Conservation (phyloP, 2,113 vertebrate genomes). For the Etia nguti region DNA sequence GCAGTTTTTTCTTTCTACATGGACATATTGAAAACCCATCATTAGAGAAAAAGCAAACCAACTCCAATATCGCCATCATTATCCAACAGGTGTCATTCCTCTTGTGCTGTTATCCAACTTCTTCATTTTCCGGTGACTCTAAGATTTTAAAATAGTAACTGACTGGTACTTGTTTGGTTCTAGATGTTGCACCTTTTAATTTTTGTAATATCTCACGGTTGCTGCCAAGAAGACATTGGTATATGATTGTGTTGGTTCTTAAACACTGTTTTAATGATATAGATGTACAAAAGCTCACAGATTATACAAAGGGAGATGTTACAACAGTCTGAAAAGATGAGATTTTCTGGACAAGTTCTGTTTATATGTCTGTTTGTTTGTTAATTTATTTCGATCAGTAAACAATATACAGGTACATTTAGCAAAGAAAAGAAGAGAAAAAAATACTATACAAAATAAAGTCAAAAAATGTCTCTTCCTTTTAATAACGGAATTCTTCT, state of each 20-base stretch:
- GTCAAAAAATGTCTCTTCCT: too few relatives aligned
- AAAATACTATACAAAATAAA: too few relatives aligned
- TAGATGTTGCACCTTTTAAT: not conserved
- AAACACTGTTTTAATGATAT: not conserved
- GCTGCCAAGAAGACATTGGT: not conserved
- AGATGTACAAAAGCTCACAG: not conserved
- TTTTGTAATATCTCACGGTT: not conserved
- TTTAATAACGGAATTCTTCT: not conserved
- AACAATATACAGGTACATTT: too few relatives aligned
- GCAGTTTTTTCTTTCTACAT: conserved; percentile 55
- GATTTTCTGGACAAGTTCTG: not conserved
- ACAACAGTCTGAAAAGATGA: not conserved
- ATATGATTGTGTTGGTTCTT: not conserved
- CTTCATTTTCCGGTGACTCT: not conserved
- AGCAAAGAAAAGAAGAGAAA: too few relatives aligned
- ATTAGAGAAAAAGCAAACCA: not conserved
- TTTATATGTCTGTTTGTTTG: too few relatives aligned
- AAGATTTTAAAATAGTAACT: not conserved
- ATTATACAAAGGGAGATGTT: not conserved
- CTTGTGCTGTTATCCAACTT: not conserved
- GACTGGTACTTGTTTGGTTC: not conserved
- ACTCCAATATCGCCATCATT: not conserved
- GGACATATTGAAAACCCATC: not conserved
- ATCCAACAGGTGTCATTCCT: not conserved
- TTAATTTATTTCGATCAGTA: too few relatives aligned